Evolutionary conservation across 2,797 vertebrate genomes (phyloP).

Genomic region (Acridotheres tristis): DNA sequence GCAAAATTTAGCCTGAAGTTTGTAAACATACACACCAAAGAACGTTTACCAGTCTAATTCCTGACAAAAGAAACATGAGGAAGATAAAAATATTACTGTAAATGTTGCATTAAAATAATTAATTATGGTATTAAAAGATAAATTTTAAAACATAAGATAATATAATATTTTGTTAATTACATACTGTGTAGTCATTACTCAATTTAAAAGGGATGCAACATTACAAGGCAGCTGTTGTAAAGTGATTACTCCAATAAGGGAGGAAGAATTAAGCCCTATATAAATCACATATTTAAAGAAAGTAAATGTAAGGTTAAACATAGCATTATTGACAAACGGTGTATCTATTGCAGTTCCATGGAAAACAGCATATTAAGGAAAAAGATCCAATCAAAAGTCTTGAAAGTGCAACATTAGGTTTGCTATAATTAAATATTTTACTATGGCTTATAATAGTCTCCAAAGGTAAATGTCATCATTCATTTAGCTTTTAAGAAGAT

Average conservation of each 20-base stretch:
- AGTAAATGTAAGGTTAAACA: not conserved
- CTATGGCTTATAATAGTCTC: not conserved
- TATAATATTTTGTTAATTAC: not conserved
- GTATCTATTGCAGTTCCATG: not conserved
- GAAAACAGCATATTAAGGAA: not conserved
- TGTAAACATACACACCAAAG: slow-evolving; percentile 9
- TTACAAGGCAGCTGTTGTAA: not conserved
- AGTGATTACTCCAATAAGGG: not conserved
- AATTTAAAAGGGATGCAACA: not conserved
- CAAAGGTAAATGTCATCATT: not conserved
- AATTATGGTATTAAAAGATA: not conserved
- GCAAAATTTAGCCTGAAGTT: slow-evolving; percentile 39
- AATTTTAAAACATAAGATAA: not conserved
- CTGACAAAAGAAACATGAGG: not conserved
- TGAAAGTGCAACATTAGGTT: not conserved
- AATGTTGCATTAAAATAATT: not conserved
- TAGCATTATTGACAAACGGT: not conserved
- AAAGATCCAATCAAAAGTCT: not conserved
- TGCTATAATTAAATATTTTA: not conserved
- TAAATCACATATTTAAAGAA: not conserved
- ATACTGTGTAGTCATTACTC: not conserved
- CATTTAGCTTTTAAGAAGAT: not conserved
- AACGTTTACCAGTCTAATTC: slow-evolving; percentile 10
- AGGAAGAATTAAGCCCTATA: not conserved
- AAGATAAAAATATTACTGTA: not conserved